A percentile compares a stretch with the other conserved stretches of the same genome.
Conservation (phyloP, 2,113 vertebrate genomes). For the Crocuta crocuta region DNA sequence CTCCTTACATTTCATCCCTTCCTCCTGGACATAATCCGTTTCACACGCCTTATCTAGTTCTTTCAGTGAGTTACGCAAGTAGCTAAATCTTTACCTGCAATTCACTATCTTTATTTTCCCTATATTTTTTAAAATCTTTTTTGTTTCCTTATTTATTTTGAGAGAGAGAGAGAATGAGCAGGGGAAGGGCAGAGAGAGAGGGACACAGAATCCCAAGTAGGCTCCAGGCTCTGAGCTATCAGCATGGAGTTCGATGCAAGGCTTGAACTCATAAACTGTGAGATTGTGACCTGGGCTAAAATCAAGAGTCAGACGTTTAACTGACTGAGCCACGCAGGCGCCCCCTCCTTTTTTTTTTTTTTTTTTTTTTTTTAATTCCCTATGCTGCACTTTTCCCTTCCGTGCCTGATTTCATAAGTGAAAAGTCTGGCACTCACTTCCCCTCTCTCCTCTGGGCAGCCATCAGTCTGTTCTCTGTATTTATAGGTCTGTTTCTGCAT, state of each 20-base stretch:
- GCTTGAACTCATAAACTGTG: fast-evolving
- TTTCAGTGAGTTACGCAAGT: neutral
- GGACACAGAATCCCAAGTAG: neutral
- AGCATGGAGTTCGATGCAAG: neutral
- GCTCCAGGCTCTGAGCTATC: neutral
- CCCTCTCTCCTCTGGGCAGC: neutral
- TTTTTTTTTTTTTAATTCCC: neutral
- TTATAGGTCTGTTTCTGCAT: neutral
- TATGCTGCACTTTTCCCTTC: neutral
- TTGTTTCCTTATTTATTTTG: neutral
- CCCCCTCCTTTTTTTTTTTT: neutral
- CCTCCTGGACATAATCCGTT: neutral
- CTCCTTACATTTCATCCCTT: neutral
- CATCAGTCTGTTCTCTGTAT: neutral
- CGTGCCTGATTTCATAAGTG: neutral
- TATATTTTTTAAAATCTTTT: neutral
- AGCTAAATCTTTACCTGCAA: neutral
- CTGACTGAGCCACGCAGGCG: neutral
- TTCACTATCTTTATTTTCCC: neutral
- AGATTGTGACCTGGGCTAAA: neutral
- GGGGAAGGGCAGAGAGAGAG: neutral
- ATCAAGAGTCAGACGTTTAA: neutral
- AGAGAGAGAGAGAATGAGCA: neutral
- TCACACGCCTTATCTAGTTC: neutral
- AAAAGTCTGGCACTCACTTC: neutral